Evolutionary conservation across 2,888 invertebrate genomes (phyloP).

Genomic region (Microplitis deprimator): DNA sequence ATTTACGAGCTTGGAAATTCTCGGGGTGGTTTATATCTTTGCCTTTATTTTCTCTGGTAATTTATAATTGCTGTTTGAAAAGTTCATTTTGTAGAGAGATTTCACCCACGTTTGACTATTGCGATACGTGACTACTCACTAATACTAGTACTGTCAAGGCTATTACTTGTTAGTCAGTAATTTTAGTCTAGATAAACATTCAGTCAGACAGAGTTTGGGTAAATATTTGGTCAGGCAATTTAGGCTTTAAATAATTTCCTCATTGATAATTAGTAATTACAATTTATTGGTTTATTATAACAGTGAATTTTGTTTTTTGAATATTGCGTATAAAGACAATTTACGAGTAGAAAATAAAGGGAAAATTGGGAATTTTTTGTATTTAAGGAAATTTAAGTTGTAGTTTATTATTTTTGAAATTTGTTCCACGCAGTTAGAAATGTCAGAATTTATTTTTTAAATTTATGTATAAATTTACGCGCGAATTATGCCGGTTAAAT

Average conservation of each 20-base stretch:
- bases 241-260: no score
- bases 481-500: no score
- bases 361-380: no score
- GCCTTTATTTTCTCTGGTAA: background rate
- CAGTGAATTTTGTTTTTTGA: background rate
- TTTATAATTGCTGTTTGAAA: background rate
- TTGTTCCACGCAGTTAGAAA: no score
- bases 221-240: no score
- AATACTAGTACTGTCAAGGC: background rate
- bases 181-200: conserved; percentile 2
- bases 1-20: background rate
- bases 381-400: no score
- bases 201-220: background rate
- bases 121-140: conserved; percentile 3
- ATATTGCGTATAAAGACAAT: no score
- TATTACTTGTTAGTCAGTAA: conserved; percentile 1
- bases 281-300: background rate
- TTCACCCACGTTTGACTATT: background rate
- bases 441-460: no score
- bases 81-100: background rate
- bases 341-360: no score
- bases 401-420: no score
- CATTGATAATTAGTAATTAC: background rate
- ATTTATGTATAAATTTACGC: no score
- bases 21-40: background rate